Evolutionary conservation across 2,113 vertebrate genomes (phyloP).

Genomic region (Bubalus kerabau): DNA sequence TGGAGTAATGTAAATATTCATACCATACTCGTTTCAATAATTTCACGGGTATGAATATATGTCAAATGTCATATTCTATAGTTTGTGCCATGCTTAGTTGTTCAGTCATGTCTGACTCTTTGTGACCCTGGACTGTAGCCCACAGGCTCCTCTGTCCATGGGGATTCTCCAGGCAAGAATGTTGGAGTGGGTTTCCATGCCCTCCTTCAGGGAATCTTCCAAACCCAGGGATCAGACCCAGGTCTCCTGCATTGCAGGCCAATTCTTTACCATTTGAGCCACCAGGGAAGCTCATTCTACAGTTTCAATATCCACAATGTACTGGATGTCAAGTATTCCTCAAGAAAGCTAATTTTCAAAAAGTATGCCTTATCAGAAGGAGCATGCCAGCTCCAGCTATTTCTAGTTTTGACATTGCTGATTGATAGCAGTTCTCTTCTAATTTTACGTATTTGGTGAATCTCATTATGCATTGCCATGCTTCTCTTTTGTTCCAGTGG

Average conservation of each 20-base stretch:
- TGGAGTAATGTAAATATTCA: neutral
- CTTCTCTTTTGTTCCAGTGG: neutral
- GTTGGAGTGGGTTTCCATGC: neutral
- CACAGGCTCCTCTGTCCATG: neutral
- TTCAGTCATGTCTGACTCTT: neutral
- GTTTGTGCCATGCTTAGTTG: neutral
- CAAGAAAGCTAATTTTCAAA: neutral
- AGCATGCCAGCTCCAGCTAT: neutral
- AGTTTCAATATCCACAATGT: neutral
- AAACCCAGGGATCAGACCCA: fast-evolving
- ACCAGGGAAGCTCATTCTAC: neutral
- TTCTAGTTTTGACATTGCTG: neutral
- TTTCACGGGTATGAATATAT: neutral
- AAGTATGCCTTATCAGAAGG: neutral
- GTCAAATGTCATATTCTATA: neutral
- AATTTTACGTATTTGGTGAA: neutral
- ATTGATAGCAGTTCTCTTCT: neutral
- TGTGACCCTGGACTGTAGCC: neutral
- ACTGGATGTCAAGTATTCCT: neutral
- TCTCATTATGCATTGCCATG: neutral
- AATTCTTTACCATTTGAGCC: neutral
- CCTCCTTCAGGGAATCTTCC: neutral
- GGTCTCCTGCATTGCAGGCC: neutral
- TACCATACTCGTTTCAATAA: neutral
- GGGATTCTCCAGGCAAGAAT: neutral